Base-by-base conservation (phyloP, 2,888 invertebrate genomes). In the Oxycera nigricornis region DNA sequence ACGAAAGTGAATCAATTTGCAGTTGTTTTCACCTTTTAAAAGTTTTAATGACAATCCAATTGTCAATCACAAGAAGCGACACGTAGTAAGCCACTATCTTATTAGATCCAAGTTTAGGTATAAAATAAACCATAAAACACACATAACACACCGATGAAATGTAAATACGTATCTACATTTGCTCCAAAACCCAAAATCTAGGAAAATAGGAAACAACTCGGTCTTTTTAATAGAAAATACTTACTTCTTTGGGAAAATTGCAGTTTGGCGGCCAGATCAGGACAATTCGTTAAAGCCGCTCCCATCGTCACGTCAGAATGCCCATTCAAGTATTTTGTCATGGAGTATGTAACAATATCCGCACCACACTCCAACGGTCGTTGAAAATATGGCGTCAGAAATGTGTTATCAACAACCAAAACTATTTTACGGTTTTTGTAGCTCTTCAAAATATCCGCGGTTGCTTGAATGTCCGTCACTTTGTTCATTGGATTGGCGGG, bases 221-320 rank as follows among this genome's bases (percentile, higher is more conserved):
- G n/a, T n/a, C n/a, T n/a, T n/a, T n/a, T n/a, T n/a, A n/a, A n/a
- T n/a, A n/a, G n/a, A n/a, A n/a, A n/a, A n/a, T 46, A 67, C 82
- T 82, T 87, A 95, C 96, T 91, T 83, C 96, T 95, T 88, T 97
- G 97, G 76, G 95, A 86, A 86, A 94, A 98, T 79, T 91, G 88
- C 39, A 99, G 85, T 81, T 88, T 89, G 11, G 91, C 86, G 76
- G 90, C 90, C 2, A 97, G 80, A 57, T 90, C 89, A 50, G 93
- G 90, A 79, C 91, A 88, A 79, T 91, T 95, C 2, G 93, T 89
- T 35, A 94, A 87, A 6, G 92, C 90, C 17, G 94, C 93, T 1
- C 98, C 98, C 98, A 99, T 98, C 3, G 98, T 91, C 26, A 97
- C 94, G 86, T 99, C 98, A 0, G 95, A 92, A 86, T 99, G 98